Conservation (phyloP, 2,888 invertebrate genomes). For the Drosophila borealis region DNA sequence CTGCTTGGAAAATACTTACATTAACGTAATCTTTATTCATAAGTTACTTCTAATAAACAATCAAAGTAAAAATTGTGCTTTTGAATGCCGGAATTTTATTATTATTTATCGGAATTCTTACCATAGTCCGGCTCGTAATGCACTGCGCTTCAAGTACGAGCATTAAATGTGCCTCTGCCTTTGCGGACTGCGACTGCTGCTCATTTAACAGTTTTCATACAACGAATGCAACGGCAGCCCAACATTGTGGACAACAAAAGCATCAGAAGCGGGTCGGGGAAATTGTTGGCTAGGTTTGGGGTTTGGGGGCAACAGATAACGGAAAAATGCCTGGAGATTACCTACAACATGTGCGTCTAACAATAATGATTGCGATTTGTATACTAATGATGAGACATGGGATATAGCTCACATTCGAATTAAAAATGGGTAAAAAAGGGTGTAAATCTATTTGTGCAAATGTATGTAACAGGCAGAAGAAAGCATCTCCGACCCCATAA, state of each 20-base stretch:
- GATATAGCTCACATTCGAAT: too few species aligned
- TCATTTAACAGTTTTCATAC: slow-evolving; percentile 53
- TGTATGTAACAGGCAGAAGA: too few species aligned
- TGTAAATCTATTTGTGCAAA: too few species aligned
- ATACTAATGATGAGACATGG: too few species aligned
- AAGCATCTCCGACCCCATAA: too few species aligned
- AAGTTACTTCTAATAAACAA: too few species aligned
- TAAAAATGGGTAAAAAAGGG: too few species aligned
- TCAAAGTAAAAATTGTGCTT: too few species aligned
- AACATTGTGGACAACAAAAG: slow-evolving; percentile 35
- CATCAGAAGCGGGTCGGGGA: neutral
- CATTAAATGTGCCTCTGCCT: slow-evolving; percentile 62
- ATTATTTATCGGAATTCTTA: neutral
- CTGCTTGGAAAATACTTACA: too few species aligned
- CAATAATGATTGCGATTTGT: slow-evolving; percentile 45
- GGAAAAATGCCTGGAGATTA: slow-evolving; percentile 53
- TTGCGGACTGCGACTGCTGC: slow-evolving; percentile 34
- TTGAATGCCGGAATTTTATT: neutral
- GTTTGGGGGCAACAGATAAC: slow-evolving; percentile 52
- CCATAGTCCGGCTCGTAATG: slow-evolving; percentile 49
- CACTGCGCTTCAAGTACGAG: slow-evolving; percentile 52
- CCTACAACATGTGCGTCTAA: slow-evolving; percentile 53
- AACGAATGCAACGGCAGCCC: slow-evolving; percentile 34
- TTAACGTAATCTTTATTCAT: too few species aligned
- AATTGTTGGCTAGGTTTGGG: neutral